Evolutionary conservation across 2,888 invertebrate species (phyloP).

Genomic region (Halictus quadricinctus): DNA sequence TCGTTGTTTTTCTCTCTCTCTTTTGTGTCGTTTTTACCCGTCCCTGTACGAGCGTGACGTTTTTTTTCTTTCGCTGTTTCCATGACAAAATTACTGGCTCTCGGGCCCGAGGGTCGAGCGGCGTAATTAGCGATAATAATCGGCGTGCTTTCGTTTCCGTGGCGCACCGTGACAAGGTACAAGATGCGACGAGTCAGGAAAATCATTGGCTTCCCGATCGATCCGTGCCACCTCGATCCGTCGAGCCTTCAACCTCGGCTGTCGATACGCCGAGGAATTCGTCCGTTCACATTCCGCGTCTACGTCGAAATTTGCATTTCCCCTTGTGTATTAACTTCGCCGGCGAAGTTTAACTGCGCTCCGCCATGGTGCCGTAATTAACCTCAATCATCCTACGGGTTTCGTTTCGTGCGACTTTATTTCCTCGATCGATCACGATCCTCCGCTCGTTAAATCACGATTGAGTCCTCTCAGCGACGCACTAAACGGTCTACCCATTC

Average conservation of each 20-base stretch:
- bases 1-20: not conserved
- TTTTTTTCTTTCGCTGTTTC: slow-evolving; percentile 31
- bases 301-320: slow-evolving; percentile 17
- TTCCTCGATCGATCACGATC: slow-evolving; percentile 5
- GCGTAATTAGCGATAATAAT: slow-evolving; percentile 69
- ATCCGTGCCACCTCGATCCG: slow-evolving; percentile 12
- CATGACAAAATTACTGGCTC: slow-evolving; percentile 71
- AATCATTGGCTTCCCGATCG: slow-evolving; percentile 57
- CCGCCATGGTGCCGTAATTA: not conserved
- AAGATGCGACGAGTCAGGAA: slow-evolving; percentile 41
- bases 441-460: not conserved
- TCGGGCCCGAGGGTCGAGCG: slow-evolving; percentile 42
- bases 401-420: slow-evolving; percentile 9
- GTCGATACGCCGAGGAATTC: slow-evolving; percentile 34
- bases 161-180: slow-evolving; percentile 53
- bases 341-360: not conserved
- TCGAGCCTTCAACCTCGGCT: not conserved
- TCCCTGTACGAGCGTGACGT: not conserved
- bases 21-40: not conserved
- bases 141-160: slow-evolving; percentile 64
- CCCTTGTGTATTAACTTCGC: not conserved
- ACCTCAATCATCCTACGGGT: not conserved
- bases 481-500: not conserved
- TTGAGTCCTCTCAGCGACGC: not conserved
- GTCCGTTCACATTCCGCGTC: slow-evolving; percentile 34